phyloP scores from a whole-genome alignment of 23 tunicate species.

The Clavelina lepadiformis region DNA sequence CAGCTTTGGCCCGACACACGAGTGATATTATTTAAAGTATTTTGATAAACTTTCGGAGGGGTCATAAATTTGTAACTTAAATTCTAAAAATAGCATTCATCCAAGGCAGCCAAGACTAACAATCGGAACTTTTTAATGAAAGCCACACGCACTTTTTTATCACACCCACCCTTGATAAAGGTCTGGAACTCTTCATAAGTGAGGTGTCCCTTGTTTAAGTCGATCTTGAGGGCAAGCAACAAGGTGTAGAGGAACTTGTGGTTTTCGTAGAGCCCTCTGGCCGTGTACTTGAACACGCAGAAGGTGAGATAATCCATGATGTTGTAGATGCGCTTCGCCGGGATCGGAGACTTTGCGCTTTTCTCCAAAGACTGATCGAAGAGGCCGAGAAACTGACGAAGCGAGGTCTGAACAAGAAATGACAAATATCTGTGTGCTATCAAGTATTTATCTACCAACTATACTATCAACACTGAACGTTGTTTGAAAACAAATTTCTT shows the following conservation, averaged over 20 bases:
- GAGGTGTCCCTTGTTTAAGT: slow-evolving; percentile 65
- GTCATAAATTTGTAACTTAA: too few species aligned
- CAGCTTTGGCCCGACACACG: too few species aligned
- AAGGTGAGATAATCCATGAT: slow-evolving; percentile 77
- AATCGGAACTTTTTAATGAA: too few species aligned
- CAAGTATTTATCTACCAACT: neutral
- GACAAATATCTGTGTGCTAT: neutral
- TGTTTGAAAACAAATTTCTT: neutral
- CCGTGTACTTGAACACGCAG: slow-evolving; percentile 75
- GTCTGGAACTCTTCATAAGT: slow-evolving; percentile 79
- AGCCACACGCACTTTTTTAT: too few species aligned
- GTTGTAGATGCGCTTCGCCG: slow-evolving; percentile 70
- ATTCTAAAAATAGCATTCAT: too few species aligned
- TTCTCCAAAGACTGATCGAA: slow-evolving; percentile 65
- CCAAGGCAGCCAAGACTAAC: too few species aligned
- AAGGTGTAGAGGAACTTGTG: slow-evolving; percentile 89
- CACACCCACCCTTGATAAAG: slow-evolving; percentile 66
- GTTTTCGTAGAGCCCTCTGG: slow-evolving; percentile 81
- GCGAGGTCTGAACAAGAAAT: slow-evolving; percentile 40
- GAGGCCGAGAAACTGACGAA: slow-evolving; percentile 69
- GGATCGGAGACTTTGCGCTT: slow-evolving; percentile 72
- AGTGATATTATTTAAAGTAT: too few species aligned
- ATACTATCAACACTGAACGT: neutral
- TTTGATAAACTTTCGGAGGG: too few species aligned
- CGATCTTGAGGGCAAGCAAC: slow-evolving; percentile 74